Evolutionary conservation across 1,140 invertebrate species (phyloP).

Genomic region (Megathymus violae): DNA sequence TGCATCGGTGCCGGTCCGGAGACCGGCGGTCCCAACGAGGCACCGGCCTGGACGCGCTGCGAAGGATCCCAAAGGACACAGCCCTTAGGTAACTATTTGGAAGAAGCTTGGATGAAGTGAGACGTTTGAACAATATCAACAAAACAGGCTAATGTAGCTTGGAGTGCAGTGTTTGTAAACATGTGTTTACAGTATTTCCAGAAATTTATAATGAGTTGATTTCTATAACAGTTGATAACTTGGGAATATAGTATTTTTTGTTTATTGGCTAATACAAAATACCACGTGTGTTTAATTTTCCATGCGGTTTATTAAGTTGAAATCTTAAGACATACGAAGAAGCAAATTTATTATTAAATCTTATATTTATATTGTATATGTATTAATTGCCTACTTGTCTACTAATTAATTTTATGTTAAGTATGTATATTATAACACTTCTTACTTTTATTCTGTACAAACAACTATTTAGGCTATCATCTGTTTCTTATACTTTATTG

Average conservation of each 20-base stretch:
- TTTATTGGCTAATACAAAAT: conserved; percentile 27
- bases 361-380: no score
- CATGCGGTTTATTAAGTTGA: not conserved
- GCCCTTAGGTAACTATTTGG: conserved; percentile 75
- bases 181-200: conserved; percentile 14
- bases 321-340: no score
- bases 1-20: conserved; percentile 77
- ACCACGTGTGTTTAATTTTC: conserved; percentile 42
- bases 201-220: conserved; percentile 1
- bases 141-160: conserved; percentile 28
- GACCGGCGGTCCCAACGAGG: conserved; percentile 71
- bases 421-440: not conserved
- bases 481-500: no score
- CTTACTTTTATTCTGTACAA: no score
- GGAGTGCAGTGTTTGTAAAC: conserved; percentile 43
- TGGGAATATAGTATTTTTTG: not conserved
- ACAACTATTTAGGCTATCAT: no score
- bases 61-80: conserved; percentile 70
- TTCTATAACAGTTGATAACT: not conserved
- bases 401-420: no score
- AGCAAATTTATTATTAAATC: no score
- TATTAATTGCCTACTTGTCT: no score
- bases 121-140: conserved; percentile 16
- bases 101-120: conserved; percentile 25
- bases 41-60: conserved; percentile 70